Percentiles rank a stretch among this genome's conserved stretches.
Evolutionary conservation across 2,888 invertebrate genomes (phyloP).

Genomic region (Caenorhabditis uteleia): DNA sequence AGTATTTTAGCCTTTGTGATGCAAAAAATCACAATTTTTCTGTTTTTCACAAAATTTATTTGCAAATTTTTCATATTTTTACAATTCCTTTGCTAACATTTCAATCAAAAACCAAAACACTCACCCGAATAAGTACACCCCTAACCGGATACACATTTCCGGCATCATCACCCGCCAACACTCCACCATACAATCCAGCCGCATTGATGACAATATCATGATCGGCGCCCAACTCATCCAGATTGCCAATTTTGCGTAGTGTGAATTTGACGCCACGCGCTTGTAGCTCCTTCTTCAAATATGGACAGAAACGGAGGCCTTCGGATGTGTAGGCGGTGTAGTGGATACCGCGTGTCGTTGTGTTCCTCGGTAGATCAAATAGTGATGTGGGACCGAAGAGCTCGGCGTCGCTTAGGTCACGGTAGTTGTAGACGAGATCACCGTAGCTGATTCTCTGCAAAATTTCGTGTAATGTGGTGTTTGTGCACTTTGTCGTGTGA

Average conservation of each 20-base stretch:
- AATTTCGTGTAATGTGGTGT: not conserved
- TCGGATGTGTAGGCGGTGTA: conserved; percentile 57
- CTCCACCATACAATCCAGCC: conserved; percentile 70
- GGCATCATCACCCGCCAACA: conserved; percentile 69
- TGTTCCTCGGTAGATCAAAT: conserved; percentile 21
- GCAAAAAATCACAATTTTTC: no score
- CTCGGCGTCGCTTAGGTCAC: conserved; percentile 36
- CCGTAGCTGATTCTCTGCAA: conserved; percentile 36
- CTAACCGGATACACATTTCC: conserved; percentile 48
- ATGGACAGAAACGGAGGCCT: conserved; percentile 51
- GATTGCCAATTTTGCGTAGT: conserved; percentile 19
- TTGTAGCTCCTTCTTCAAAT: conserved; percentile 39
- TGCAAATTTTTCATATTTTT: not conserved
- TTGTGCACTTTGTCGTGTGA: no score
- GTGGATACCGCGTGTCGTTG: conserved; percentile 39
- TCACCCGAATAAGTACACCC: conserved; percentile 36
- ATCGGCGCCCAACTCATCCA: conserved; percentile 54
- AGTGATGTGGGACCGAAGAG: conserved; percentile 26
- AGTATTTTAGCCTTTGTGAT: no score
- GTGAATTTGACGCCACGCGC: conserved; percentile 39
- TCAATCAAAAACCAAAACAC: not conserved
- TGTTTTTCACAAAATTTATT: no score
- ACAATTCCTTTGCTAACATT: not conserved
- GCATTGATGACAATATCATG: conserved; percentile 73
- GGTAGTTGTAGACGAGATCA: conserved; percentile 50